phyloP scores from a whole-genome alignment of 2,888 invertebrate genomes.

The Andrena bicolor region DNA sequence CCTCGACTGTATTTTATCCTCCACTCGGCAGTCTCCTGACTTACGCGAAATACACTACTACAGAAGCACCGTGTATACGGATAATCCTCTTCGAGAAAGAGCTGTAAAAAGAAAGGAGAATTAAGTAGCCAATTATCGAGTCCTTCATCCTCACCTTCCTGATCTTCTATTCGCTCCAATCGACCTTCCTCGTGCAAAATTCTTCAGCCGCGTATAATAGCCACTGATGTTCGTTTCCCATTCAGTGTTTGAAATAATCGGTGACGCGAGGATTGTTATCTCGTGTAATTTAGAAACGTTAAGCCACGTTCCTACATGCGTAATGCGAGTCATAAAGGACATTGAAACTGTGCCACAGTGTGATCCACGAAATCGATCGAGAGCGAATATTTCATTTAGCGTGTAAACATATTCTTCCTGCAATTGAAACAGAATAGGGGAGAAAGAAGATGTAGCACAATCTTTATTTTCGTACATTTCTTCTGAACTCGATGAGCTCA shows the following conservation, averaged over 20 bases:
- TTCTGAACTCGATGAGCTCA: no score
- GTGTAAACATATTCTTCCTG: no score
- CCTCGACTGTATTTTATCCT: not conserved
- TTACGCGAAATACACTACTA: not conserved
- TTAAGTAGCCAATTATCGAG: conserved; percentile 39
- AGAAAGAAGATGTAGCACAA: no score
- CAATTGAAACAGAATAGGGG: no score
- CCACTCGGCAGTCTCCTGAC: no score
- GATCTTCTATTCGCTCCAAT: conserved; percentile 25
- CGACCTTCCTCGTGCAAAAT: conserved; percentile 19
- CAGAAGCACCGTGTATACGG: not conserved
- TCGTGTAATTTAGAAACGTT: not conserved
- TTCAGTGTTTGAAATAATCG: not conserved
- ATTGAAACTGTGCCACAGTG: no score
- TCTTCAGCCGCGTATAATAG: conserved; percentile 25
- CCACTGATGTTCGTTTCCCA: not conserved
- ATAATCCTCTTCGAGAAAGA: conserved; percentile 11
- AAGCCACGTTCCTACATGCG: not conserved
- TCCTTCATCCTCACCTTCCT: conserved; percentile 37
- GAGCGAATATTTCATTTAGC: no score
- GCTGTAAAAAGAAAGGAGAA: conserved; percentile 10
- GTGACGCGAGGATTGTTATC: not conserved
- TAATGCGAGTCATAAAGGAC: no score
- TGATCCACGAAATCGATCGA: no score
- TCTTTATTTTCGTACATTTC: no score